Base-by-base conservation (phyloP, 2,888 invertebrate species). In the Sphaerophoria taeniata region DNA sequence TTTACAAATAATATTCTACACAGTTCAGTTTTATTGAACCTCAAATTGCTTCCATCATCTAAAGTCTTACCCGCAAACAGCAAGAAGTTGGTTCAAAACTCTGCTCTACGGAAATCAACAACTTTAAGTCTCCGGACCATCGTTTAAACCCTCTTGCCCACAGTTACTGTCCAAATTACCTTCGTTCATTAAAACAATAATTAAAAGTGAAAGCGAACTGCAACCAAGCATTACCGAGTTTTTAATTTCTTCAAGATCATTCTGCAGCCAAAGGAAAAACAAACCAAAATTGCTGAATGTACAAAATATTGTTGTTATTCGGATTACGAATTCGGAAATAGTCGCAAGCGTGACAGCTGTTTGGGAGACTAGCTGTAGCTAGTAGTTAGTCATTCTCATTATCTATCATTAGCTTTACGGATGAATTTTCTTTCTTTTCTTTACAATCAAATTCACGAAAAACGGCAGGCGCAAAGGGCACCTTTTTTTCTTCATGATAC, bases 271-370 rank as follows among this genome's bases (percentile, higher is more conserved):
- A 58, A 58, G 24, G 16, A 24, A 58, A 58, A 58, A 58, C 39
- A 39, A 7, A 55, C 3, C 12, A 60, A 33, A 61, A 63, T 14
- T 63, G 45, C 47, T 56, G 58, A 36, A 75, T 45, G 9, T 7
- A n/a, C 53, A 11, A 47, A 45, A 70, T 75, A 47, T 14, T 74
- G 43, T 75, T 80, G 47, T 65, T 36, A 53, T 74, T 70, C 33
- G 24, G 24, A 24, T 24, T 24, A 24, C 24, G 24, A 24, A 24
- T 24, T 24, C 24, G 24, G 24, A 24, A 24, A 24, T 24, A 24
- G 24, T 24, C 24, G 45, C 9, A 67, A 61, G 7, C 60, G 49
- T 80, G 55, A 80, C 84, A 84, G 84, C 84, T 80, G 84, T 73
- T 79, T 60, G 24, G 2, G 24, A 24, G 24, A 24, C 1, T 24